A percentile compares a stretch with the other conserved stretches of the same genome.
Evolutionary conservation across 2,888 invertebrate genomes (phyloP).

Genomic region (Drosophila fulvimacula): DNA sequence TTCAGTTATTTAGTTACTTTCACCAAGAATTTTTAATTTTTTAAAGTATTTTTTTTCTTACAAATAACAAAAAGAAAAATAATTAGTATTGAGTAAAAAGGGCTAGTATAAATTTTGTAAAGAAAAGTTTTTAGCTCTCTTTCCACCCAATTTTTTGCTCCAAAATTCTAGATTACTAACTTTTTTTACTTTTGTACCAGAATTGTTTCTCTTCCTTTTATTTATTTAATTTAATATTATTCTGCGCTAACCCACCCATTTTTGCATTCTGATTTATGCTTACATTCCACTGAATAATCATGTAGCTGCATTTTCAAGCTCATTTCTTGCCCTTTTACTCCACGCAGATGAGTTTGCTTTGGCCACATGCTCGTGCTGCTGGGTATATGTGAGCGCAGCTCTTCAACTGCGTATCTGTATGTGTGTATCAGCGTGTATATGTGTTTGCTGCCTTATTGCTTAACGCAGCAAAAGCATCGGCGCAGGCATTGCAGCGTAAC

Average conservation of each 20-base stretch:
- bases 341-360: neutral
- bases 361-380: conserved; percentile 12
- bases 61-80: too few relatives aligned
- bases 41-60: too few relatives aligned
- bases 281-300: neutral
- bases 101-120: too few relatives aligned
- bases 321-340: neutral
- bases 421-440: neutral
- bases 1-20: too few relatives aligned
- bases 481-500: conserved; percentile 53
- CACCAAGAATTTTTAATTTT: too few relatives aligned
- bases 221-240: neutral
- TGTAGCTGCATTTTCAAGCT: conserved; percentile 8
- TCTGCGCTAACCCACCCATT: neutral
- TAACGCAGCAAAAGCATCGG: conserved; percentile 74
- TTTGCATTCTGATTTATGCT: neutral
- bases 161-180: too few relatives aligned
- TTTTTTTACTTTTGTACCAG: neutral
- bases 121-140: too few relatives aligned
- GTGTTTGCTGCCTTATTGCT: conserved; percentile 62
- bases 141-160: too few relatives aligned
- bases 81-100: too few relatives aligned
- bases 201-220: neutral
- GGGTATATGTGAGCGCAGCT: conserved; percentile 3
- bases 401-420: conserved; percentile 3